Evolutionary conservation across 2,113 vertebrate species (phyloP), one percentile per base, ranked within the genome.

Genomic region (Tragelaphus scriptus): DNA sequence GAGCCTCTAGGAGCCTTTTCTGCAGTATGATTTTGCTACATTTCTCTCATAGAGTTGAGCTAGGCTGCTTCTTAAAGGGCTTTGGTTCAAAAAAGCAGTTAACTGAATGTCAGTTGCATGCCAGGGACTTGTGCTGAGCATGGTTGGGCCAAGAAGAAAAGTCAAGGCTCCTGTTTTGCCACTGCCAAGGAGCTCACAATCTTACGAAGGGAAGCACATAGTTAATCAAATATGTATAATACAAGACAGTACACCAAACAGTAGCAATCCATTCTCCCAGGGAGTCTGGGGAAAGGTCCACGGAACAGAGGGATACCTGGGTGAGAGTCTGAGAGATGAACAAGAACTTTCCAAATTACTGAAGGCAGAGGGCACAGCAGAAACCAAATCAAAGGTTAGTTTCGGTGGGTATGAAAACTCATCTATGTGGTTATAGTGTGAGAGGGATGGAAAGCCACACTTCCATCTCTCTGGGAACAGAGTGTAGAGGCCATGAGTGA

Each of bases 401-500:
- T 40, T n/a, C 23, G 1, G 11, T 47, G 15, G 40, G 11, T 89
- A 19, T 14, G 44, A 58, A 17, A 8, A 17, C 14, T 4, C 10
- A 19, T 59, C 51, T 21, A 0, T 10, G n/a, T 1, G 25, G 6
- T 7, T 23, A 13, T 1, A n/a, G 23, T 26, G 1, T 6, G 26
- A 81, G 44, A 90, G 6, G 32, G 28, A 8, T 3, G 9, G 81
- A 79, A 32, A 14, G n/a, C 44, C 12, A 3, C 2, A 12, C 77
- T 23, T 75, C 19, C 10, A 25, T 75, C 68, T 75, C 36, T 75
- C 68, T 75, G 36, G 11, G 32, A 36, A 23, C 5, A 28, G 85
- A 55, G 21, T 1, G 3, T 26, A 26, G n/a, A 61, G 30, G 56
- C 28, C 51, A 12, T 44, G 17, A 63, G 32, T 9, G 32, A n/a